Base-by-base conservation (phyloP, 2,888 invertebrate genomes). In the Andrena dorsata region DNA sequence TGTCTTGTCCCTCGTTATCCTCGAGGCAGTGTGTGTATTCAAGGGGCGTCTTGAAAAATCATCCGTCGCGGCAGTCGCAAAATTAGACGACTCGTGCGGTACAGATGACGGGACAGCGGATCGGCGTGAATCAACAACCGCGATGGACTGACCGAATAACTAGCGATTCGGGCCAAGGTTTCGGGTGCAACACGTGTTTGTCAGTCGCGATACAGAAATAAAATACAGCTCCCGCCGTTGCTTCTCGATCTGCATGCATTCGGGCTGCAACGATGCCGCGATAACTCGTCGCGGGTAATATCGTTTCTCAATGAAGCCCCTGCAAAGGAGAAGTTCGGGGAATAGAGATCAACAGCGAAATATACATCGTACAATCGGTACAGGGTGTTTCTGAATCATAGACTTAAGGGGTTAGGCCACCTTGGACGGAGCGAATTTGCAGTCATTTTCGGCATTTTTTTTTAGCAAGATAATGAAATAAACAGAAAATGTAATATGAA, bases 141-240 rank as follows among this genome's bases (percentile, higher is more conserved):
- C 63, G 76, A 76, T 74, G 70, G 56, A 49, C 77, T 70, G 87
- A 66, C 83, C 89, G 87, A 87, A 85, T 88, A 85, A 89, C 87
- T 81, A 77, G 71, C 80, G 83, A 91, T 91, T 88, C 87, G 87
- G 91, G 91, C 90, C 91, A 91, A 91, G 91, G 91, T 91, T 90
- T 84, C 79, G 71, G 66, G 77, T 88, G 88, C 85, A 88, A 82
- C 86, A 86, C 88, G 85, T 89, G 89, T 85, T 88, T 73, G 83
- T 82, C 84, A 78, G 82, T 82, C 75, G 83, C 56, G 84, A 83
- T 90, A 89, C 89, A 84, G 81, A 89, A 89, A 89, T 89, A 89
- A 88, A 88, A 81, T 84, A 87, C 84, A 73, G 49, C 75, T 73
- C 63, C 49, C 70, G 16, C 26, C 49, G 35, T 13, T 35, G 49